phyloP scores from a whole-genome alignment of 2,113 vertebrate species.

The Narcine bancroftii region DNA sequence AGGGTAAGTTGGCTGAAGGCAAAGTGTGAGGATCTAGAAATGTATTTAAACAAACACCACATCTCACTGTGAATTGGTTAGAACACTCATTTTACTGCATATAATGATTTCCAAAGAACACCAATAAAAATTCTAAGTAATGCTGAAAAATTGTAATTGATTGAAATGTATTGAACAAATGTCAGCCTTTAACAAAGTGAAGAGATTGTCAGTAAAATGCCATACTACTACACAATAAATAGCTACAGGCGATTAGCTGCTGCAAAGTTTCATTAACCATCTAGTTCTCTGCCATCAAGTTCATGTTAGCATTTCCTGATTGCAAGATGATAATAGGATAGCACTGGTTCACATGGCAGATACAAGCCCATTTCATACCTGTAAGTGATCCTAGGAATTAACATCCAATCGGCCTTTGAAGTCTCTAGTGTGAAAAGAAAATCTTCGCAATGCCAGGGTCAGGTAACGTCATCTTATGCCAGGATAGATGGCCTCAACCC shows the following conservation, averaged over 20 bases:
- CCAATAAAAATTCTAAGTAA: neutral
- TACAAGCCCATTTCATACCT: too few relatives aligned
- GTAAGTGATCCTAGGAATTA: too few relatives aligned
- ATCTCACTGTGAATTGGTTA: neutral
- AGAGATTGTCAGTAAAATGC: neutral
- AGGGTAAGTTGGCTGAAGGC: neutral
- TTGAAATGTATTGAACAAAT: neutral
- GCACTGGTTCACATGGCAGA: neutral
- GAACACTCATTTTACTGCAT: neutral
- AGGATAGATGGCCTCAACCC: too few relatives aligned
- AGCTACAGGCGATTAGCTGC: neutral
- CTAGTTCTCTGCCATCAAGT: neutral
- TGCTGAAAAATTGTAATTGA: neutral
- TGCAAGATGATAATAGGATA: neutral
- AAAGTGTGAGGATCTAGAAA: neutral
- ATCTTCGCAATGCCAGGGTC: too few relatives aligned
- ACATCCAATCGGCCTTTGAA: too few relatives aligned
- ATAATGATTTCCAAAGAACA: neutral
- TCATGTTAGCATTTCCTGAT: neutral
- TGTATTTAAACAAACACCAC: neutral
- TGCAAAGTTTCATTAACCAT: neutral
- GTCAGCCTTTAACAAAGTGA: neutral
- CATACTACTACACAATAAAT: neutral
- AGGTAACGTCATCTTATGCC: too few relatives aligned
- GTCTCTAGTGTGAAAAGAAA: too few relatives aligned